phyloP scores from a whole-genome alignment of 2,113 vertebrate species.

The Odontophorus gujanensis region DNA sequence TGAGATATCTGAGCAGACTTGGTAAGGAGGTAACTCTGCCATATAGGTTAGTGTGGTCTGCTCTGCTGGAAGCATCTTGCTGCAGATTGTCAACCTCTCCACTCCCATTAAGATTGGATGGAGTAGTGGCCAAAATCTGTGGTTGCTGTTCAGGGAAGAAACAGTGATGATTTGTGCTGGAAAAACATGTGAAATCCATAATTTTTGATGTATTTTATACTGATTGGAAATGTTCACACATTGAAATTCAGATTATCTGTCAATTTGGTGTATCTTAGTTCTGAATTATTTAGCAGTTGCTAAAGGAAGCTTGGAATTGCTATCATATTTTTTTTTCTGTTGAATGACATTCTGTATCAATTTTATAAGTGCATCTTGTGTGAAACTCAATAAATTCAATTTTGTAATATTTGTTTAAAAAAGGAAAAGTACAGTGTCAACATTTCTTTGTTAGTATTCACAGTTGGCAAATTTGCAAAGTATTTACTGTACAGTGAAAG shows the following conservation, averaged over 20 bases:
- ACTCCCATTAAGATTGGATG: background rate
- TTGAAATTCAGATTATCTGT: slow-evolving; percentile 64
- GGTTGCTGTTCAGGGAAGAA: slow-evolving; percentile 12
- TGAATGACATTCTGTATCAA: slow-evolving; percentile 82
- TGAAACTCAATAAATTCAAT: slow-evolving; percentile 85
- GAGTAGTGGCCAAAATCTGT: background rate
- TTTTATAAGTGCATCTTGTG: slow-evolving; percentile 88
- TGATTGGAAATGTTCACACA: slow-evolving; percentile 63
- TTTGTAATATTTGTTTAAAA: slow-evolving; percentile 87
- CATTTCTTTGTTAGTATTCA: slow-evolving; percentile 52
- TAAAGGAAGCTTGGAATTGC: slow-evolving; percentile 70
- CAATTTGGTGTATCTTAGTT: slow-evolving; percentile 62
- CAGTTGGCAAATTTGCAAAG: background rate
- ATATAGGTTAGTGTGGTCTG: background rate
- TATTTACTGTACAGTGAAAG: background rate
- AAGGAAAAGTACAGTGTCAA: slow-evolving; percentile 52
- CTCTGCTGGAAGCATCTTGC: background rate
- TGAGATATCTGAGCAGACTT: background rate
- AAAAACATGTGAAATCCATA: slow-evolving; percentile 42
- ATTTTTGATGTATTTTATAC: slow-evolving; percentile 58
- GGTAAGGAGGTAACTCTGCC: background rate
- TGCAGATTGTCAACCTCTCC: background rate
- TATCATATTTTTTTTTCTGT: slow-evolving; percentile 73
- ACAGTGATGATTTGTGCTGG: slow-evolving; percentile 6
- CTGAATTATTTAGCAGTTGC: slow-evolving; percentile 70